Evolutionary conservation across 1,140 invertebrate species (phyloP).

Genomic region (Trichonephila inaurata): DNA sequence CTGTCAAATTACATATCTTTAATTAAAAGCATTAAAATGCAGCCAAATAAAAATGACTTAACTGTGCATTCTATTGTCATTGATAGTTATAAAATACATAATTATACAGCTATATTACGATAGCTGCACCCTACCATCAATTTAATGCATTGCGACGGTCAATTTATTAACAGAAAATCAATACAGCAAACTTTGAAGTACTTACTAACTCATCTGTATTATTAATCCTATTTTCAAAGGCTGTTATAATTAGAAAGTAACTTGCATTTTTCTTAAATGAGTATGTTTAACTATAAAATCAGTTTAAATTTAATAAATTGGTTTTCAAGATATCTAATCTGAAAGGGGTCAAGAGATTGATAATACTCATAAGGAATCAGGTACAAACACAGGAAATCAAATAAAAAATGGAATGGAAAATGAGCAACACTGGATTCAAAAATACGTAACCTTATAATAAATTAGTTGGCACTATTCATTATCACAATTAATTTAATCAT

Average conservation of each 20-base stretch:
- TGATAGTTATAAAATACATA: too few relatives aligned
- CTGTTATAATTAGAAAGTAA: not conserved
- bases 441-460: slow-evolving; percentile 25
- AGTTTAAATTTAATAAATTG: not conserved
- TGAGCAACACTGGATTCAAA: slow-evolving; percentile 19
- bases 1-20: too few relatives aligned
- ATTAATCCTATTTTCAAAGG: not conserved
- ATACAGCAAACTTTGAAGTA: not conserved
- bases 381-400: slow-evolving; percentile 22
- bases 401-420: slow-evolving; percentile 41
- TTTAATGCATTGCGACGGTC: not conserved
- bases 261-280: too few relatives aligned
- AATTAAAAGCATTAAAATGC: too few relatives aligned
- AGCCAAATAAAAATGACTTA: too few relatives aligned
- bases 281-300: too few relatives aligned
- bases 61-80: too few relatives aligned
- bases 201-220: not conserved
- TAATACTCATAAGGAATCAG: slow-evolving; percentile 17
- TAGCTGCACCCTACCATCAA: not conserved
- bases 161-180: not conserved
- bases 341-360: not conserved
- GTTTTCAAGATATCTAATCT: not conserved
- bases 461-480: slow-evolving; percentile 66
- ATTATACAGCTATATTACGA: too few relatives aligned
- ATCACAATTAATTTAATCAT: slow-evolving; percentile 60